phyloP scores from a whole-genome alignment of 2,797 vertebrate genomes.

The Dermochelys coriacea region DNA sequence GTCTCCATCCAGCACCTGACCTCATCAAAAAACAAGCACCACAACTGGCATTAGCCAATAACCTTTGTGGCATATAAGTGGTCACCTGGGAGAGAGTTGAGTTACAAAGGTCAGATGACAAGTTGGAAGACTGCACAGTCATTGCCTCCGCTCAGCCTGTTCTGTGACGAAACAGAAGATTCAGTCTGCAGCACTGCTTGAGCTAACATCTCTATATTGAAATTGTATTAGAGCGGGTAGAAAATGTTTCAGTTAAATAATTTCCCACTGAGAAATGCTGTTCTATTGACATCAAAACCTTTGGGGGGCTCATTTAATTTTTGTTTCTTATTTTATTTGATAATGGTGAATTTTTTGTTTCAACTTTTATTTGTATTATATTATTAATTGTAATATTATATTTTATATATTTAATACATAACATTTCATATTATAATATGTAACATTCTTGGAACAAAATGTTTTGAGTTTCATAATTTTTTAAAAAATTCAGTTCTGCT shows the following conservation, averaged over 20 bases:
- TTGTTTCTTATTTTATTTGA: not conserved
- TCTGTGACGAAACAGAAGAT: conserved; percentile 5
- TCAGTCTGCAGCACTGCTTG: not conserved
- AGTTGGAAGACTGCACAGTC: conserved; percentile 28
- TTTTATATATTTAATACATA: not conserved
- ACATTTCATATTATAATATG: not conserved
- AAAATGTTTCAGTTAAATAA: conserved; percentile 38
- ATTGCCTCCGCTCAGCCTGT: not conserved
- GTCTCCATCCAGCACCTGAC: too few relatives aligned
- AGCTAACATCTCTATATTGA: conserved; percentile 50
- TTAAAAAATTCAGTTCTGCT: not conserved
- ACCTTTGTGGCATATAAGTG: not conserved
- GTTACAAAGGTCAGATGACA: not conserved
- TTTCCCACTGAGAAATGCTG: conserved; percentile 20
- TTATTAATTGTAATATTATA: not conserved
- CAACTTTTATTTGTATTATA: conserved; percentile 4
- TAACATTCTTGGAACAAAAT: not conserved
- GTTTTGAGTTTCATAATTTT: not conserved
- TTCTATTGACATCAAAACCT: conserved; percentile 31
- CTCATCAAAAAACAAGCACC: not conserved
- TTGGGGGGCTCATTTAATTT: conserved; percentile 30
- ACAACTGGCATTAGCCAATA: fast-evolving
- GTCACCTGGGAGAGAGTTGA: fast-evolving
- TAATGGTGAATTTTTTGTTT: conserved; percentile 13
- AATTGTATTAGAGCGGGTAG: conserved; percentile 46